Evolutionary conservation across 2,113 vertebrate species (phyloP).

Genomic region (Anarrhichthys ocellatus): DNA sequence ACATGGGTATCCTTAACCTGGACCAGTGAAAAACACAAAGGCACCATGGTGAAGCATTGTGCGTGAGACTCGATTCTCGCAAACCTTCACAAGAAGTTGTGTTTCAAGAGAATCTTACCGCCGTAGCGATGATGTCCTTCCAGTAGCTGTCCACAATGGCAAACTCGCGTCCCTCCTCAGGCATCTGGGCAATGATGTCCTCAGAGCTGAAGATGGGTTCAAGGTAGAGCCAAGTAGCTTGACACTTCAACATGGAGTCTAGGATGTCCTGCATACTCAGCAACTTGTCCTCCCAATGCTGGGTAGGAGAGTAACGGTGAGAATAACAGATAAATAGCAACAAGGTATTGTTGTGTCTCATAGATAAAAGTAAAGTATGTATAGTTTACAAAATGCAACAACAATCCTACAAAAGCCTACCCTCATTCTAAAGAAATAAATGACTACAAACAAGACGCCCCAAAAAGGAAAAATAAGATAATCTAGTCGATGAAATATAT

Average conservation of each 20-base stretch:
- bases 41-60: neutral
- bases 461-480: neutral
- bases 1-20: conserved; percentile 81
- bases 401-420: neutral
- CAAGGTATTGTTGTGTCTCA: neutral
- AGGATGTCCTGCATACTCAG: conserved; percentile 88
- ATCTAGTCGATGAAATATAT: neutral
- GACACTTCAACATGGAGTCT: conserved; percentile 90
- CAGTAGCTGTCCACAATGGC: conserved; percentile 88
- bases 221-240: conserved; percentile 92
- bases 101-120: conserved; percentile 77
- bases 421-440: neutral
- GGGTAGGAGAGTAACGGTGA: conserved; percentile 7
- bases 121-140: conserved; percentile 87
- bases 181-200: conserved; percentile 95
- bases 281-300: conserved; percentile 92
- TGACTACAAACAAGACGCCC: neutral
- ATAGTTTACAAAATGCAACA: conserved; percentile 8
- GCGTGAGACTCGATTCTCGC: neutral
- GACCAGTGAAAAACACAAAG: conserved; percentile 1
- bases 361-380: neutral
- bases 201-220: conserved; percentile 95
- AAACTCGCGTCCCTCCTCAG: conserved; percentile 93
- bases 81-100: neutral
- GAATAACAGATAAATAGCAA: neutral